Conservation (phyloP, 1,140 invertebrate species). For the Triops longicaudatus region DNA sequence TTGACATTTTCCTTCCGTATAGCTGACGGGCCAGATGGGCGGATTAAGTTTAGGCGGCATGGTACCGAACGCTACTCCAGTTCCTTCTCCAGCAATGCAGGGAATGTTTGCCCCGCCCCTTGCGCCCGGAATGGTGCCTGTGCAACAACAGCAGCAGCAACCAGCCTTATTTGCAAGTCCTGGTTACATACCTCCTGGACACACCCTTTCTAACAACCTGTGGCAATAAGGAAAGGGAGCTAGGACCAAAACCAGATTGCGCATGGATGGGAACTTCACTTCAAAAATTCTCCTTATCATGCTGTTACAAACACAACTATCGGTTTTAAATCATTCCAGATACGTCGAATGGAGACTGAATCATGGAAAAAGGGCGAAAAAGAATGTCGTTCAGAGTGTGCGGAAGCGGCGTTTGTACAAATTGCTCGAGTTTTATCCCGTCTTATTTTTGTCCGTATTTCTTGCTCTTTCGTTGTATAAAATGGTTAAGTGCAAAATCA, state of each 20-base stretch:
- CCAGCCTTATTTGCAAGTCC: not conserved
- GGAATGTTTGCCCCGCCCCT: not conserved
- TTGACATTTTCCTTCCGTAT: not conserved
- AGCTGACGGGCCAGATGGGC: not conserved
- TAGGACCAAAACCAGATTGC: not conserved
- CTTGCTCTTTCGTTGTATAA: not conserved
- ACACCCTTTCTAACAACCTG: not conserved
- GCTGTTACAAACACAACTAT: not conserved
- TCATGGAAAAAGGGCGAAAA: not conserved
- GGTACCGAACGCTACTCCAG: not conserved
- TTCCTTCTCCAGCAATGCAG: not conserved
- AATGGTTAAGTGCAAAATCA: not conserved
- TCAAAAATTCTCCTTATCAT: not conserved
- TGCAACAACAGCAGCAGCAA: not conserved
- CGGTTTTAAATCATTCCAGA: not conserved
- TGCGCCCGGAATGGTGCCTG: not conserved
- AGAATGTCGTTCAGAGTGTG: not conserved
- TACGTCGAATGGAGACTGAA: not conserved
- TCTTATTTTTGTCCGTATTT: constrained; percentile 3
- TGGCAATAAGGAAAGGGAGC: not conserved
- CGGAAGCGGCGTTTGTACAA: not conserved
- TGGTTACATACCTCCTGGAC: not conserved
- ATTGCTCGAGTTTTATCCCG: not conserved
- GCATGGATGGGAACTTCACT: not conserved
- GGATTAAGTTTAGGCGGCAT: not conserved